phyloP scores from a whole-genome alignment of 2,888 invertebrate species.

The Toxonevra muliebris region DNA sequence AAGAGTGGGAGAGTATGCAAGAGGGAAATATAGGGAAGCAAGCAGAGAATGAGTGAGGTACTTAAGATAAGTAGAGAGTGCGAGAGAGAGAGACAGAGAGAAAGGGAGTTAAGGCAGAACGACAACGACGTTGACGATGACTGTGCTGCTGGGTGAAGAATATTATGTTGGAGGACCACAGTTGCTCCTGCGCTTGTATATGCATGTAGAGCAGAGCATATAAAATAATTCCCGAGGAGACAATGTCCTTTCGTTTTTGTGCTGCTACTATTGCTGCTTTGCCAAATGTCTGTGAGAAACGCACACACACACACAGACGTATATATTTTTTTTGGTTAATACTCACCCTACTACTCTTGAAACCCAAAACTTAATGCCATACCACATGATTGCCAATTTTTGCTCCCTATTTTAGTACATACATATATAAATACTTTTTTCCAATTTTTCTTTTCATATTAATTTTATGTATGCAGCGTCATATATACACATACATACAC shows the following conservation, averaged over 20 bases:
- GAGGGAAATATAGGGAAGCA: background rate
- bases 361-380: too few relatives aligned
- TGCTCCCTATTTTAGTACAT: too few relatives aligned
- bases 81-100: background rate
- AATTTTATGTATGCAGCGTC: background rate
- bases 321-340: background rate
- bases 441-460: too few relatives aligned
- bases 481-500: background rate
- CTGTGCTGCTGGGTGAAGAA: background rate
- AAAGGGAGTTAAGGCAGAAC: background rate
- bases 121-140: too few relatives aligned
- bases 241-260: constrained; percentile 1
- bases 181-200: too few relatives aligned
- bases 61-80: background rate
- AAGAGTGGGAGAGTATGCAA: background rate
- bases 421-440: too few relatives aligned
- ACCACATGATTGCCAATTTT: too few relatives aligned
- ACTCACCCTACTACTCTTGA: background rate
- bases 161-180: too few relatives aligned
- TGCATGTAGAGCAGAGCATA: too few relatives aligned
- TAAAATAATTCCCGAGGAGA: background rate
- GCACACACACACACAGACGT: background rate
- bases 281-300: background rate
- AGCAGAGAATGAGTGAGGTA: background rate
- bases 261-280: background rate